These are phyloP conservation scores for Habrosyne pyritoides DNA, from an alignment of 2,888 invertebrate genomes.

Conservation along the genomic window DNA sequence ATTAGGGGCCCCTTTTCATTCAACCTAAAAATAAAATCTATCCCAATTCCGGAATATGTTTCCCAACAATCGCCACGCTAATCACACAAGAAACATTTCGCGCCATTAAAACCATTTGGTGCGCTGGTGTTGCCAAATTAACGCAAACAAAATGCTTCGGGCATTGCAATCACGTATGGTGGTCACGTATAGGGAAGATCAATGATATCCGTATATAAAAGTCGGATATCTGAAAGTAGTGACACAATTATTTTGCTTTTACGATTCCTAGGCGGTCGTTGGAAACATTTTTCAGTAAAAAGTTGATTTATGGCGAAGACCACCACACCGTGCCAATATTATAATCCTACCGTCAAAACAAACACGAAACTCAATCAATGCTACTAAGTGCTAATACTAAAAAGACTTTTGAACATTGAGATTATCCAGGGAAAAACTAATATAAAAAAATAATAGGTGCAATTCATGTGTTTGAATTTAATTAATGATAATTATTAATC, in stretches of 20 bases:
- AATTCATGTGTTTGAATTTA: background rate
- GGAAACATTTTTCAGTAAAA: background rate
- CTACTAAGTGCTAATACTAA: too few relatives aligned
- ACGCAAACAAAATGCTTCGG: constrained; percentile 55
- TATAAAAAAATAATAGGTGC: background rate
- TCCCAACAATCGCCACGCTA: constrained; percentile 11
- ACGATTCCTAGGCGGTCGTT: too few relatives aligned
- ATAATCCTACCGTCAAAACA: background rate
- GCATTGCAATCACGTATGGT: too few relatives aligned
- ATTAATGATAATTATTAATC: too few relatives aligned
- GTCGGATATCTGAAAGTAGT: background rate
- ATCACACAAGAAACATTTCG: constrained; percentile 29
- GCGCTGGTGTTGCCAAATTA: constrained; percentile 62
- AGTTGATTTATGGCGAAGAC: background rate
- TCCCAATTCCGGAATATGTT: background rate
- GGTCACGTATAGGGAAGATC: constrained; percentile 10
- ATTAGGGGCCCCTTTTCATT: too few relatives aligned
- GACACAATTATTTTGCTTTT: background rate
- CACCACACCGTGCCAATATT: background rate
- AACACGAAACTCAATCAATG: background rate
- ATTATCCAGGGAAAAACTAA: background rate
- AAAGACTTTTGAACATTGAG: too few relatives aligned
- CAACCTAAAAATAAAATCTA: background rate
- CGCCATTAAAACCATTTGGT: constrained; percentile 51
- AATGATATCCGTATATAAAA: constrained; percentile 31